Conservation (phyloP, 2,888 invertebrate species). For the Selenia dentaria region DNA sequence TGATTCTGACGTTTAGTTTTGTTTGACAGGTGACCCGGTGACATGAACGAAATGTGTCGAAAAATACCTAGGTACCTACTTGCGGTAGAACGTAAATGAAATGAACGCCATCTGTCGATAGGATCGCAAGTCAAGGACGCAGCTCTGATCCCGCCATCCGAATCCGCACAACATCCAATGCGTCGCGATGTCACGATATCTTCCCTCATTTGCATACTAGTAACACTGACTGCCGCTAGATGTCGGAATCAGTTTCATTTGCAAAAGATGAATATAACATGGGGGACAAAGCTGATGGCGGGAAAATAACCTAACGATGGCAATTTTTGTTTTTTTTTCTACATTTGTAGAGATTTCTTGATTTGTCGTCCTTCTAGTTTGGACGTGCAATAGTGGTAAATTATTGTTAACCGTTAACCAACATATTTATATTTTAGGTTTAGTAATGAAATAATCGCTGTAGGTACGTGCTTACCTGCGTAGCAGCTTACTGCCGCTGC, state of each 20-base stretch:
- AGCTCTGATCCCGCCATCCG: neutral
- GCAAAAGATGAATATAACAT: too few species aligned
- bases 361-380: too few species aligned
- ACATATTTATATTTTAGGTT: too few species aligned
- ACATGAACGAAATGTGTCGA: constrained; percentile 61
- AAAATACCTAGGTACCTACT: too few species aligned
- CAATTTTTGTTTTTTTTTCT: too few species aligned
- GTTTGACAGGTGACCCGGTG: neutral
- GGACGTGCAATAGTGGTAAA: too few species aligned
- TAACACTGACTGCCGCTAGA: constrained; percentile 47
- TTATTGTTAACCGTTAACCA: too few species aligned
- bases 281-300: too few species aligned
- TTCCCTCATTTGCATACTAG: constrained; percentile 57
- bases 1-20: constrained; percentile 10
- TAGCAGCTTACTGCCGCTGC: constrained; percentile 82
- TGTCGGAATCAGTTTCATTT: constrained; percentile 43
- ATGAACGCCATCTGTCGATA: constrained; percentile 62
- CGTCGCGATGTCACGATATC: constrained; percentile 2
- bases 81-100: neutral
- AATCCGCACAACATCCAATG: neutral
- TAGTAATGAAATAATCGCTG: too few species aligned
- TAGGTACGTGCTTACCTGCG: constrained; percentile 61
- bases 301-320: too few species aligned
- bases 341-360: too few species aligned
- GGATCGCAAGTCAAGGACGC: constrained; percentile 25